These are phyloP conservation scores for Apteryx owenii DNA, from an alignment of 2,113 vertebrate species.

Conservation along the genomic window DNA sequence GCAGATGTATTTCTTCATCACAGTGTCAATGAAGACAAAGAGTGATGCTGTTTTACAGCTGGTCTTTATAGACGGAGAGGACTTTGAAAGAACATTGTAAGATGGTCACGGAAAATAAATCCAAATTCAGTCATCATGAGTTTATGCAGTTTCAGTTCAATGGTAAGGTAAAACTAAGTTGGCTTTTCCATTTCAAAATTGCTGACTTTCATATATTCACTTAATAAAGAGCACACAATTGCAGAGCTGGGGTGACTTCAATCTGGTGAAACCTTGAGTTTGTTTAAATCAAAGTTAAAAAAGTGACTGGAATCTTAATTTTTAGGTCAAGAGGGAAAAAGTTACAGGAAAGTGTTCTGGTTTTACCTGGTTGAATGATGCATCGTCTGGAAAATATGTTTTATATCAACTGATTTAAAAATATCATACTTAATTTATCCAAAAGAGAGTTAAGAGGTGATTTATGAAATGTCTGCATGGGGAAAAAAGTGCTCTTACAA, in stretches of 20 bases:
- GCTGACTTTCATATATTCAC: not conserved
- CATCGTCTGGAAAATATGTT: not conserved
- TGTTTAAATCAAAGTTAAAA: not conserved
- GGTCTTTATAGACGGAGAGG: not conserved
- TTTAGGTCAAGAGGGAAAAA: not conserved
- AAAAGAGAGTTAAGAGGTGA: not conserved
- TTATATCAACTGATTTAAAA: not conserved
- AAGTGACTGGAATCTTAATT: not conserved
- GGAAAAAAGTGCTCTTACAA: not conserved
- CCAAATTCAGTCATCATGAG: not conserved
- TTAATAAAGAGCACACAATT: not conserved
- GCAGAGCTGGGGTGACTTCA: not conserved
- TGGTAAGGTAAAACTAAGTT: not conserved
- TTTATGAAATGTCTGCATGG: not conserved
- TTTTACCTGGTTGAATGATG: not conserved
- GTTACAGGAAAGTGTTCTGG: not conserved
- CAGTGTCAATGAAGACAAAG: not conserved
- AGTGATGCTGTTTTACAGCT: not conserved
- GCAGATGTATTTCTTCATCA: not conserved
- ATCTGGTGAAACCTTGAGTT: not conserved
- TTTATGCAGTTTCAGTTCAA: not conserved
- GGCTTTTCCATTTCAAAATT: not conserved
- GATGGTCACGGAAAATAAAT: not conserved
- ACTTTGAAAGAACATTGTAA: not conserved
- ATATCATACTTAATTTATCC: not conserved